phyloP scores from a whole-genome alignment of 2,113 vertebrate genomes.

The Beaufortia kweichowensis region DNA sequence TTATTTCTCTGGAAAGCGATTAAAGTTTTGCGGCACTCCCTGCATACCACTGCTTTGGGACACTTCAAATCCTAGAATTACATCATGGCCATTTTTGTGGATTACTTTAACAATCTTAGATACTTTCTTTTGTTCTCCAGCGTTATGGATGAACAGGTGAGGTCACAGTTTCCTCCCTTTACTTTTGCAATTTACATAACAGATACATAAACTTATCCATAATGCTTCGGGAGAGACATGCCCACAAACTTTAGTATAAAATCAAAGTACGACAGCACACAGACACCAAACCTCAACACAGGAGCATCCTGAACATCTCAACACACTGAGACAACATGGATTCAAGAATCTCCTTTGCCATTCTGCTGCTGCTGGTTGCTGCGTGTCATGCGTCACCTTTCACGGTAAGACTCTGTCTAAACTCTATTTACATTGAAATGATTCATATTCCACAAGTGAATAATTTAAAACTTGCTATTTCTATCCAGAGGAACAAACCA shows the following conservation, averaged over 20 bases:
- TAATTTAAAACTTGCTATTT: neutral
- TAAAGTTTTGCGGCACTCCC: too few species aligned
- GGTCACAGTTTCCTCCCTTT: slow-evolving; percentile 3
- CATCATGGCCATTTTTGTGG: too few species aligned
- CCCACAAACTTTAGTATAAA: slow-evolving; percentile 8
- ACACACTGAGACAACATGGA: slow-evolving; percentile 51
- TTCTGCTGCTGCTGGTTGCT: slow-evolving; percentile 49
- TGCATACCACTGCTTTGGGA: too few species aligned
- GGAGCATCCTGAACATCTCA: slow-evolving; percentile 40
- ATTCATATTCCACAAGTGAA: neutral
- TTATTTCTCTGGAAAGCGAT: too few species aligned
- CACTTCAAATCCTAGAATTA: too few species aligned
- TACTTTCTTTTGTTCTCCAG: neutral
- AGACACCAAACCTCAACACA: slow-evolving; percentile 12
- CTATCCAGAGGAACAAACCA: neutral
- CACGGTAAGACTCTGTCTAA: neutral
- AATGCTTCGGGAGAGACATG: slow-evolving; percentile 28
- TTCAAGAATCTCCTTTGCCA: slow-evolving; percentile 40
- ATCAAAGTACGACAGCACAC: neutral
- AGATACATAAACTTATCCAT: neutral
- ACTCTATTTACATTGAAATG: neutral
- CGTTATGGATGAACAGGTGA: neutral
- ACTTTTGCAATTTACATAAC: too few species aligned
- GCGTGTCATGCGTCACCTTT: slow-evolving; percentile 29
- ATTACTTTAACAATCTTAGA: too few species aligned